A percentile compares a stretch with the other conserved stretches of the same genome.
These are phyloP conservation scores for Ostrea edulis DNA, from an alignment of 1,140 invertebrate species.

Conservation along the genomic window DNA sequence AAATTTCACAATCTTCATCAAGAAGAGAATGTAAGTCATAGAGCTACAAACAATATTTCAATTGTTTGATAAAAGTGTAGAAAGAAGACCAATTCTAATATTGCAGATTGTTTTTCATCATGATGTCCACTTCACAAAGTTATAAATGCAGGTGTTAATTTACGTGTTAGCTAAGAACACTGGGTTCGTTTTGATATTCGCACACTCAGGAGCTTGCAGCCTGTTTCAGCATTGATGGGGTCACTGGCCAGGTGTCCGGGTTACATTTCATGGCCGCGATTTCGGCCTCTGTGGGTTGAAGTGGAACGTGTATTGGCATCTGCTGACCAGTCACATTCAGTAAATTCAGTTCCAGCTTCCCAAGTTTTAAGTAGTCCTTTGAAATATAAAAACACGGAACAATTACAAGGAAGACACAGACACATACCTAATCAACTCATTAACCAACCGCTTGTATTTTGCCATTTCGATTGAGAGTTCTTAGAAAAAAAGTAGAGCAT, in stretches of 20 bases:
- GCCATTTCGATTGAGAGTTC: no score
- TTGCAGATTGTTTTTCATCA: not conserved
- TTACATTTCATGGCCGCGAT: constrained; percentile 69
- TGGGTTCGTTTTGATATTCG: not conserved
- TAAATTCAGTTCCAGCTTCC: constrained; percentile 76
- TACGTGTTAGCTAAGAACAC: not conserved
- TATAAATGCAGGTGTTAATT: constrained; percentile 4
- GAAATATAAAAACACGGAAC: not conserved
- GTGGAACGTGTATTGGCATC: constrained; percentile 70
- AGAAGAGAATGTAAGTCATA: not conserved
- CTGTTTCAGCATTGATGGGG: constrained; percentile 69
- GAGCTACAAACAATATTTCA: no score
- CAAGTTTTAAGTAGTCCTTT: constrained; percentile 73
- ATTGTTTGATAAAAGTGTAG: no score
- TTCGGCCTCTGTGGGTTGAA: constrained; percentile 63
- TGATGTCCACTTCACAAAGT: not conserved
- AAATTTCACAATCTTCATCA: not conserved
- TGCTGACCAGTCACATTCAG: constrained; percentile 71
- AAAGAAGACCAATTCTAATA: no score
- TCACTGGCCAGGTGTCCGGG: constrained; percentile 77
- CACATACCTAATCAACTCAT: no score
- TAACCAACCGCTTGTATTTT: no score
- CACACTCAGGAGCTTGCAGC: not conserved
- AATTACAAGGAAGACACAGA: no score
- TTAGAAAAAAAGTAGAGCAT: no score